Conservation (phyloP, 2,888 invertebrate genomes). For the Mamestra brassicae region DNA sequence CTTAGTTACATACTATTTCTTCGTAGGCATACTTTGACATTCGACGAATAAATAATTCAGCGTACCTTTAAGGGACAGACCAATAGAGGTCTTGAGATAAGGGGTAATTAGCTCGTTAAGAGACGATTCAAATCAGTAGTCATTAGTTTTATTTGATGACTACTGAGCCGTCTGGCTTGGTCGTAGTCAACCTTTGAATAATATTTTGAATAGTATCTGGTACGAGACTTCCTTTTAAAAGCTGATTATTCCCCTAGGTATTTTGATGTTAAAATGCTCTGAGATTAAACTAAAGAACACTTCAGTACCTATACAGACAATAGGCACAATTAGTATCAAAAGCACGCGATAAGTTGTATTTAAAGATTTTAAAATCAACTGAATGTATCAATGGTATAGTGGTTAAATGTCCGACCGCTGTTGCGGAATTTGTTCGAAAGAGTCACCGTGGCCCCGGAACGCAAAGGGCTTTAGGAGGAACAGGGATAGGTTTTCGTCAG, state of each 20-base stretch:
- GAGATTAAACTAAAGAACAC: too few species aligned
- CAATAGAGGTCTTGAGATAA: constrained; percentile 21
- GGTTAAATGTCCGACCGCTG: too few species aligned
- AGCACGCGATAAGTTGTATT: too few species aligned
- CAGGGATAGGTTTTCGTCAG: too few species aligned
- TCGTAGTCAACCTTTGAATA: constrained; percentile 9
- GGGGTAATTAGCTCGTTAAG: constrained; percentile 23
- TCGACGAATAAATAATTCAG: neutral
- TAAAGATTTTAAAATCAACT: too few species aligned
- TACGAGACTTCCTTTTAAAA: neutral
- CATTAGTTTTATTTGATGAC: constrained; percentile 27
- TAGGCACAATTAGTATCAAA: too few species aligned
- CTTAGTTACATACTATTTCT: neutral
- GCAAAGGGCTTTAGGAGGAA: too few species aligned
- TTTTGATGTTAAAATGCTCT: neutral
- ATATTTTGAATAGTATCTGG: neutral
- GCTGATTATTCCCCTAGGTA: neutral
- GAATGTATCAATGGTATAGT: too few species aligned
- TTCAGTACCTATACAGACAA: too few species aligned
- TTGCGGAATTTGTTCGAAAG: too few species aligned
- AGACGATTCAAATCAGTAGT: constrained; percentile 3
- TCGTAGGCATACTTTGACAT: neutral
- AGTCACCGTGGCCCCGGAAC: too few species aligned
- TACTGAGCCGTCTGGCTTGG: neutral
- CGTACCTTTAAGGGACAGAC: neutral